Percentiles rank a stretch among this genome's conserved stretches.
These are phyloP conservation scores for Chionoecetes opilio DNA, from an alignment of 1,140 invertebrate genomes.

Conservation along the genomic window DNA sequence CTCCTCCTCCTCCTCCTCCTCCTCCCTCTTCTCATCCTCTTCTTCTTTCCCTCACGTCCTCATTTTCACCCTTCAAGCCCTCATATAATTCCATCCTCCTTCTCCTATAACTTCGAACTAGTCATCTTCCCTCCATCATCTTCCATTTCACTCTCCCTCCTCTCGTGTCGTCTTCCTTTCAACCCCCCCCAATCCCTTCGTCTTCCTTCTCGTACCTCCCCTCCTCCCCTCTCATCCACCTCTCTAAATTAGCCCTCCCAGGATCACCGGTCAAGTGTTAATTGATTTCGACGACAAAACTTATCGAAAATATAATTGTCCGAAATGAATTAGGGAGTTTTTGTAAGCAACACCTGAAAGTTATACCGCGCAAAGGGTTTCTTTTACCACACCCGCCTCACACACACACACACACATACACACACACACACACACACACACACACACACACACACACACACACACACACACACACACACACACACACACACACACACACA, in stretches of 20 bases:
- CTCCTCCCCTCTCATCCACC: background rate
- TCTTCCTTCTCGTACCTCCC: background rate
- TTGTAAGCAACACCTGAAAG: background rate
- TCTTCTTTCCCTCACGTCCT: background rate
- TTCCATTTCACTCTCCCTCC: background rate
- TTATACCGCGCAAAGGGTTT: background rate
- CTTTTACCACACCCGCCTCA: background rate
- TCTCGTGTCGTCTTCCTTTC: background rate
- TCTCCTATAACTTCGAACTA: too few species aligned
- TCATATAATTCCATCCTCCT: background rate
- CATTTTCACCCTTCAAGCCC: too few species aligned
- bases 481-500: background rate
- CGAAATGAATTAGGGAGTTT: background rate
- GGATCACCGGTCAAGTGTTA: background rate
- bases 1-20: slow-evolving; percentile 13
- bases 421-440: background rate
- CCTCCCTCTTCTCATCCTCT: background rate
- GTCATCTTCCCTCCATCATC: background rate
- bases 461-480: background rate
- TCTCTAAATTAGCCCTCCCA: background rate
- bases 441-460: background rate
- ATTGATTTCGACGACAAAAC: background rate
- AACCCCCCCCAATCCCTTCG: background rate
- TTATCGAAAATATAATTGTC: background rate
- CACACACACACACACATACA: background rate